These are phyloP conservation scores for Sarcophilus harrisii DNA, from an alignment of 2,797 vertebrate species.

Conservation along the genomic window DNA sequence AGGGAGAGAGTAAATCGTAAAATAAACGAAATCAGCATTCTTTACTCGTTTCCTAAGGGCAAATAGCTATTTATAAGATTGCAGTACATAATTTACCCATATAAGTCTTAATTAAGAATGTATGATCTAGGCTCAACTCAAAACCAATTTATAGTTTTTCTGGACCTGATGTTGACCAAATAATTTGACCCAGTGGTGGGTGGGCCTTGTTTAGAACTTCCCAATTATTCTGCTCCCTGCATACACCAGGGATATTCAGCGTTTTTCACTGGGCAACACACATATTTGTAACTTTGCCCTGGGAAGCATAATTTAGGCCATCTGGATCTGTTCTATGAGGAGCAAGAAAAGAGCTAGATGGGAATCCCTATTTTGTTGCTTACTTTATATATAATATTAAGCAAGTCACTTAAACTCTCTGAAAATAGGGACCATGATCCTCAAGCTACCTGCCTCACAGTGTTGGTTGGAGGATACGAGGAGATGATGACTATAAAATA, in stretches of 20 bases:
- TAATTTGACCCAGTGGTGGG: not conserved
- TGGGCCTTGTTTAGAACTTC: not conserved
- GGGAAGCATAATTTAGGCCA: not conserved
- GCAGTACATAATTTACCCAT: not conserved
- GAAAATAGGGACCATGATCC: not conserved
- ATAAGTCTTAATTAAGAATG: not conserved
- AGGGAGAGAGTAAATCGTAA: not conserved
- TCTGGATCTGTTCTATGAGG: not conserved
- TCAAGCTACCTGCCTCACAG: not conserved
- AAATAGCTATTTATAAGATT: slow-evolving; percentile 14
- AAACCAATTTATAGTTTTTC: slow-evolving; percentile 6
- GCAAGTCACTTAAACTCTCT: not conserved
- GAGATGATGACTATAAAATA: not conserved
- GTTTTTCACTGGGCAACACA: not conserved
- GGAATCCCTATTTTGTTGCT: not conserved
- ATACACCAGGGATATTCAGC: not conserved
- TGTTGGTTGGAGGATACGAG: not conserved
- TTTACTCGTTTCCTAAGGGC: not conserved
- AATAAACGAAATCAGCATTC: slow-evolving; percentile 14
- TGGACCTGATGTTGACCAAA: not conserved
- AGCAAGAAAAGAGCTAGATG: not conserved
- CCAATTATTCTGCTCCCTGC: not conserved
- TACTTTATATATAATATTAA: not conserved
- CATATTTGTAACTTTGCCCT: not conserved
- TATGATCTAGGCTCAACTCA: not conserved